Base-by-base conservation (phyloP, 2,888 invertebrate species). In the Caenorhabditis imperialis region DNA sequence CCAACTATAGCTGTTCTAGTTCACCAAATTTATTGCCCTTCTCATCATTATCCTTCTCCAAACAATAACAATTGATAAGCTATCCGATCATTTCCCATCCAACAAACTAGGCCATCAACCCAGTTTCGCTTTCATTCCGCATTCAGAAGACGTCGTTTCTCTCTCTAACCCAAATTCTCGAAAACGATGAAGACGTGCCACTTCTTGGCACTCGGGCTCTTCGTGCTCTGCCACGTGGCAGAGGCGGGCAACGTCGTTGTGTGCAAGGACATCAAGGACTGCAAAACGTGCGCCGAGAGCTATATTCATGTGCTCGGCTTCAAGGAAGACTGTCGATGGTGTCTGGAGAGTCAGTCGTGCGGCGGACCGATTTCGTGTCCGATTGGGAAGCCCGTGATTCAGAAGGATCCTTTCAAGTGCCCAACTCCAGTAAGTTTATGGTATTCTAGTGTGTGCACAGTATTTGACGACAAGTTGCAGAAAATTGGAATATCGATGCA, bases 261-360 rank as follows among this genome's bases (percentile, higher is more conserved):
- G 20, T 86, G 86, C 44, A 83, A 79, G 48, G 85, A 85, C 35
- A 72, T 86, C 14, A 78, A 75, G 27, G 78, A 83, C 40, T 87
- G 87, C 48, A 60, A 72, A 4, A 62, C 75, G 1, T 87, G 87
- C 50, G 83, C 87, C n/a, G 82, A 84, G 22, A 85, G 85, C 16
- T 85, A 84, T 62, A 80, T 87, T 70, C 83, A 86, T 60, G 80
- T 87, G 42, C 83, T 87, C 20, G 84, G 86, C 3, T 87, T 87
- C 77, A 78, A 83, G 22, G 87, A 87, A 51, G 77, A 87, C 40
- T 87, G 87, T 77, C 65, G 87, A 84, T 87, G 55, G 61, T 87
- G 87, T 58, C 72, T 86, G 22, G 79, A 81, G 50, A 83, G 79
- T 0, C 69, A 78, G 25, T 65, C 83, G 1, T 87, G 87, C 48